Percentiles rank a stretch among this genome's conserved stretches.
Evolutionary conservation across 2,888 invertebrate species (phyloP).

Genomic region (Oxycera nigricornis): DNA sequence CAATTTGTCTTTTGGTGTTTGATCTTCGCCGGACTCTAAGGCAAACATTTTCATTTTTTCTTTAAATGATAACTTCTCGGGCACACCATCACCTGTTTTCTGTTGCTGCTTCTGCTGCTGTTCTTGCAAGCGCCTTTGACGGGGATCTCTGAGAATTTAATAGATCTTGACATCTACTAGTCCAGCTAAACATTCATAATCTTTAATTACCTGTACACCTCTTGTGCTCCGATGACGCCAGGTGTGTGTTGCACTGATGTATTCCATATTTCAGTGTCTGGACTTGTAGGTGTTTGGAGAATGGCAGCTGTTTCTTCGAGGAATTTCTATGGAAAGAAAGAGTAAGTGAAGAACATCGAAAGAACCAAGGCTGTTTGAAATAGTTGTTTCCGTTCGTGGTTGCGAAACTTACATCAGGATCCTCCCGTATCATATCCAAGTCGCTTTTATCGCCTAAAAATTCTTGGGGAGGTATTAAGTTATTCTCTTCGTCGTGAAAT

Average conservation of each 20-base stretch:
- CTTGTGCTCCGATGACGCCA: conserved; percentile 97
- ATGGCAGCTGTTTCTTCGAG: conserved; percentile 81
- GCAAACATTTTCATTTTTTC: conserved; percentile 99
- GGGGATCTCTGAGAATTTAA: conserved; percentile 81
- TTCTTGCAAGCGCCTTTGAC: conserved; percentile 85
- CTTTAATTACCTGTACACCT: conserved; percentile 81
- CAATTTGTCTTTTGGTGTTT: conserved; percentile 92
- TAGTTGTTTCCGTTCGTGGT: background rate
- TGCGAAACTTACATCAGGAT: conserved; percentile 76
- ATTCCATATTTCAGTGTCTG: conserved; percentile 63
- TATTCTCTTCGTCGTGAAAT: conserved; percentile 72
- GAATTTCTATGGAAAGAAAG: conserved; percentile 68
- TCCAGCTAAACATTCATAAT: too few relatives aligned
- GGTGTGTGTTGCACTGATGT: conserved; percentile 74
- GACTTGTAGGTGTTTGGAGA: conserved; percentile 78
- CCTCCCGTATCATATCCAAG: conserved; percentile 70
- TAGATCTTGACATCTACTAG: too few relatives aligned
- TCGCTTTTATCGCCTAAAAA: conserved; percentile 58
- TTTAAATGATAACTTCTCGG: conserved; percentile 94
- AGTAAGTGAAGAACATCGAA: conserved; percentile 38
- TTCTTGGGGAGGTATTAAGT: conserved; percentile 54
- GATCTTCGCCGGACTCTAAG: conserved; percentile 91
- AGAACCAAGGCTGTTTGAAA: background rate
- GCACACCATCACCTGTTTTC: conserved; percentile 65
- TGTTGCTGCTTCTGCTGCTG: conserved; percentile 71